phyloP scores from a whole-genome alignment of 2,888 invertebrate species.

The Harpalus rufipes region DNA sequence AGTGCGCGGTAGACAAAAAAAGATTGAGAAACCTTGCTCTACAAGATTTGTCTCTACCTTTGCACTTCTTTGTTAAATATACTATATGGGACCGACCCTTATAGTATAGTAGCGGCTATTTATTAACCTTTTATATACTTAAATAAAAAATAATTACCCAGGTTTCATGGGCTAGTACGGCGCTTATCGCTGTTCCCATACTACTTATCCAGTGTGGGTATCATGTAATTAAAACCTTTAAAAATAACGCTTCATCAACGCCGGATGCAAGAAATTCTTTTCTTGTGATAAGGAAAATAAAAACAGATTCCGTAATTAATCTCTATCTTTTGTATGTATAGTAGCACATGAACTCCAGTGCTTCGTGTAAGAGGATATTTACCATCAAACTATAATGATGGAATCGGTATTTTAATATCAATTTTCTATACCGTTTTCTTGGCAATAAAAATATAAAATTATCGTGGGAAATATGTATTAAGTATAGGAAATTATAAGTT shows the following conservation, averaged over 20 bases:
- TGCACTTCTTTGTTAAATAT: too few relatives aligned
- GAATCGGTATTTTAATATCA: constrained; percentile 40
- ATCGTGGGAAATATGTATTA: constrained; percentile 46
- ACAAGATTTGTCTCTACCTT: too few relatives aligned
- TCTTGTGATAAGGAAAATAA: constrained; percentile 32
- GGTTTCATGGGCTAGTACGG: not conserved
- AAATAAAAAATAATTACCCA: too few relatives aligned
- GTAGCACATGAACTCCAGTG: constrained; percentile 10
- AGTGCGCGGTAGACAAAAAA: too few relatives aligned
- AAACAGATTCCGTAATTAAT: constrained; percentile 10
- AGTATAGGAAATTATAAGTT: constrained; percentile 23
- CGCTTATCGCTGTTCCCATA: not conserved
- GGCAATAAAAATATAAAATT: constrained; percentile 34
- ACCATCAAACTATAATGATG: not conserved
- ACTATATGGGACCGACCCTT: too few relatives aligned
- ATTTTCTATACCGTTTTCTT: constrained; percentile 20
- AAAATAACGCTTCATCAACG: constrained; percentile 31
- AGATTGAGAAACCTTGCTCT: too few relatives aligned
- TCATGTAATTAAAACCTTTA: constrained; percentile 41
- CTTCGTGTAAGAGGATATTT: constrained; percentile 23
- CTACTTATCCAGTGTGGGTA: not conserved
- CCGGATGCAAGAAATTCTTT: constrained; percentile 22
- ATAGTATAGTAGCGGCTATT: too few relatives aligned
- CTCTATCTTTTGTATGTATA: constrained; percentile 17
- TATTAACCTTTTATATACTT: too few relatives aligned